Evolutionary conservation across 2,797 vertebrate species (phyloP).

Genomic region (Aeoliscus strigatus): DNA sequence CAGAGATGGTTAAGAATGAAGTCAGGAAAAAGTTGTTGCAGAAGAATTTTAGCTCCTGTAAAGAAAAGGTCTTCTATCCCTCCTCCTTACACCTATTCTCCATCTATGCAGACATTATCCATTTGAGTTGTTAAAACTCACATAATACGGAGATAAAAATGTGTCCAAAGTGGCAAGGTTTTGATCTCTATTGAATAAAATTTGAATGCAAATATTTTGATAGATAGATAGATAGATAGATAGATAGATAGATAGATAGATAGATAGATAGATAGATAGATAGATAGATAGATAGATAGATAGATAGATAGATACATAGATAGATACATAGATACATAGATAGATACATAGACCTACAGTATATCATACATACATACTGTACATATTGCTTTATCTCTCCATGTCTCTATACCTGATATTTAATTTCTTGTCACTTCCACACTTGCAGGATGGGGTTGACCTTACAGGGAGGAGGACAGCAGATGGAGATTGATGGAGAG

Average conservation of each 20-base stretch:
- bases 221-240: too few relatives aligned
- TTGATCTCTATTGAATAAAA: too few relatives aligned
- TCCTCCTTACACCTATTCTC: background rate
- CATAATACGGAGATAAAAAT: too few relatives aligned
- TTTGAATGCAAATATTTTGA: too few relatives aligned
- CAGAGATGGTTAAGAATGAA: slow-evolving; percentile 44
- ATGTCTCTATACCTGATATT: slow-evolving; percentile 27
- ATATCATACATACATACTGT: slow-evolving; percentile 15
- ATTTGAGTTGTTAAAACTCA: slow-evolving; percentile 2
- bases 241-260: too few relatives aligned
- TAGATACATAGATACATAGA: too few relatives aligned
- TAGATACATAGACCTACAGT: too few relatives aligned
- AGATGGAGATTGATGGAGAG: slow-evolving; percentile 69
- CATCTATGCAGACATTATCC: background rate
- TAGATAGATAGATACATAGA: too few relatives aligned
- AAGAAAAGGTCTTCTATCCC: slow-evolving; percentile 10
- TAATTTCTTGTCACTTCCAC: slow-evolving; percentile 34
- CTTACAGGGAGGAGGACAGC: slow-evolving; percentile 54
- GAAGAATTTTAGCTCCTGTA: slow-evolving; percentile 16
- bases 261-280: too few relatives aligned
- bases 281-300: too few relatives aligned
- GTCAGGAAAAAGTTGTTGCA: slow-evolving; percentile 20
- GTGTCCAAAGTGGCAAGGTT: too few relatives aligned
- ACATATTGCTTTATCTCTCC: too few relatives aligned
- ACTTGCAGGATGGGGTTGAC: slow-evolving; percentile 37